Base-by-base conservation (phyloP, 1,140 invertebrate species). In the Atopsyche davidsoni region DNA sequence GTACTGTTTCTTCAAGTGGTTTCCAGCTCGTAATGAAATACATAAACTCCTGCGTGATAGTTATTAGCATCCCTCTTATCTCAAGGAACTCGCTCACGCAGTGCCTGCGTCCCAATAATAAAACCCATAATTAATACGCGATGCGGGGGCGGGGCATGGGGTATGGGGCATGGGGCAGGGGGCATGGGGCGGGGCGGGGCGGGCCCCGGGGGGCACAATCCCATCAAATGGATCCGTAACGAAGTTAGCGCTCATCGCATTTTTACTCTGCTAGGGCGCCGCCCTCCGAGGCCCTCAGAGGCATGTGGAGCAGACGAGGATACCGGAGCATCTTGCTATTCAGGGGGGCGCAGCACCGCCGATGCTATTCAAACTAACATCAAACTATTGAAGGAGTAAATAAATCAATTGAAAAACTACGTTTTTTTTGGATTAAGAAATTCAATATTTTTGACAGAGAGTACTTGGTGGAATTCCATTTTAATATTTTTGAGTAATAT, bases 151-250 rank as follows among this genome's bases (percentile, higher is more conserved):
- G 54, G 44, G 54, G 43, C 39, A 50, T 51, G 60, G 61, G 64
- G 64, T 57, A 46, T 46, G 57, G 51, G 35, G 57, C 43, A 59
- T 46, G 64, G 55, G 55, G 21, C 42, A 48, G 50, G 32, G 35
- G 55, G 49, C 55, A 53, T 61, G 60, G 57, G 53, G 62, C 45
- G 59, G 58, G 46, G 57, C 55, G 66, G 64, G 66, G 62, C 63
- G 61, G 62, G 48, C 60, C 44, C 28, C 42, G 59, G 46, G 57
- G 67, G 69, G 70, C 72, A 67, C 69, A 70, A 75, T 74, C 70
- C 72, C 70, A 66, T 68, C 66, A 68, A 65, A 67, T 67, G 65
- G 64, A 67, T 65, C 61, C 65, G 60, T 75, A 73, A 75, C 66
- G 70, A 72, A 72, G 72, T 72, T 72, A 70, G 67, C 68, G 69